phyloP scores from a whole-genome alignment of 2,888 invertebrate species.

The Agonopterix subpropinquella region DNA sequence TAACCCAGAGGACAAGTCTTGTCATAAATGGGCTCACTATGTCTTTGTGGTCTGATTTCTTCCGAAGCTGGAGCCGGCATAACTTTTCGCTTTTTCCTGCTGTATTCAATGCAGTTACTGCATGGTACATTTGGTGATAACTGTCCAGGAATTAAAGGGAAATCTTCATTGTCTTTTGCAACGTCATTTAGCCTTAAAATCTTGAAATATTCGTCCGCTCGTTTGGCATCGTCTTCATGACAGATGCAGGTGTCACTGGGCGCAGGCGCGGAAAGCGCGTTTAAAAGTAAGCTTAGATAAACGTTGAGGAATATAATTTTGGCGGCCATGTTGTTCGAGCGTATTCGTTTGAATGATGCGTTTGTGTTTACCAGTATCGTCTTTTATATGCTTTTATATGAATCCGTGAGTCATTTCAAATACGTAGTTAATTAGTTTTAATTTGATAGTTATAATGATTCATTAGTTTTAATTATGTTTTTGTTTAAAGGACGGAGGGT shows the following conservation, averaged over 20 bases:
- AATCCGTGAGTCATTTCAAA: background rate
- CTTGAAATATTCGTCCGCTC: no score
- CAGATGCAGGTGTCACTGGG: no score
- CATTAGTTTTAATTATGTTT: no score
- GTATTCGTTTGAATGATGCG: background rate
- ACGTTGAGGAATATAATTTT: background rate
- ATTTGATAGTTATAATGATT: background rate
- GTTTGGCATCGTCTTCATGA: no score
- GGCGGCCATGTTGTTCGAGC: background rate
- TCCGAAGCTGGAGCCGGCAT: conserved; percentile 2
- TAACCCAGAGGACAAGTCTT: background rate
- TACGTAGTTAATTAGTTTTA: background rate
- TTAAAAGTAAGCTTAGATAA: no score
- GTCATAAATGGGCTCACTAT: background rate
- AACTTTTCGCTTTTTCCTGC: conserved; percentile 23
- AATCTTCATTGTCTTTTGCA: conserved; percentile 1
- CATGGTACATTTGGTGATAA: conserved; percentile 22
- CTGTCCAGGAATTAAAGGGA: conserved; percentile 19
- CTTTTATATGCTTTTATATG: background rate
- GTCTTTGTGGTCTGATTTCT: background rate
- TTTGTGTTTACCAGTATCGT: background rate
- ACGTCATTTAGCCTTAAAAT: no score
- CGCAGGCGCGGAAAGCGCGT: no score
- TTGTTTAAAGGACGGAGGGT: no score
- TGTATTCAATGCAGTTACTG: conserved; percentile 21